A percentile compares a stretch with the other conserved stretches of the same genome.
Evolutionary conservation across 2,888 invertebrate genomes (phyloP).

Genomic region (Dryococelus australis): DNA sequence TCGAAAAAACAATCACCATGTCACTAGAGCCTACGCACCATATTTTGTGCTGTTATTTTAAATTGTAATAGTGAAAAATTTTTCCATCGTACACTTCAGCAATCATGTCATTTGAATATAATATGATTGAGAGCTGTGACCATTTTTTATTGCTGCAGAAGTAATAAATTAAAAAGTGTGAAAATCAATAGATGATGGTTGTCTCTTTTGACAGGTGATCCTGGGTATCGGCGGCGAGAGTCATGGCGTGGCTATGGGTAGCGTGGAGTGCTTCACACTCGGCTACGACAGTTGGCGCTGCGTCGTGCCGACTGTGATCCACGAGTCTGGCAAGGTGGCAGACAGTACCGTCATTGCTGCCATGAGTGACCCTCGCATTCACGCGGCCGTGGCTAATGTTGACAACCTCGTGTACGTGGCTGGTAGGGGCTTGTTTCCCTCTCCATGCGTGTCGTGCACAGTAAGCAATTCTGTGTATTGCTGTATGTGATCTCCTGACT

Average conservation of each 20-base stretch:
- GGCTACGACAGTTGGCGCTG: conserved; percentile 54
- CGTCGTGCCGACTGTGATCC: conserved; percentile 50
- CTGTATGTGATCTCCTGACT: no score
- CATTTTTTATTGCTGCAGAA: background rate
- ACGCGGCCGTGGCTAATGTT: conserved; percentile 51
- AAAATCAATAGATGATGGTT: no score
- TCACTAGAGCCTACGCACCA: no score
- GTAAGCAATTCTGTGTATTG: no score
- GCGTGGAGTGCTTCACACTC: conserved; percentile 54
- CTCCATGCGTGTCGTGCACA: background rate
- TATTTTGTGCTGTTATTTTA: no score
- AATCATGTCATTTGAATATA: no score
- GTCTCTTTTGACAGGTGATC: conserved; percentile 48
- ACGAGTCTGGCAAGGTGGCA: conserved; percentile 43
- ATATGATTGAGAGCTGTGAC: no score
- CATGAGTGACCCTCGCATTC: conserved; percentile 52
- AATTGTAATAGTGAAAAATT: no score
- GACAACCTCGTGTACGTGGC: conserved; percentile 52
- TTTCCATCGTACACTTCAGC: no score
- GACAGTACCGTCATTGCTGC: conserved; percentile 52
- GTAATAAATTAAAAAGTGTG: background rate
- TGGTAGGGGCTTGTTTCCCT: conserved; percentile 46
- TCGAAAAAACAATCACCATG: no score
- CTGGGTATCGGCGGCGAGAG: conserved; percentile 54
- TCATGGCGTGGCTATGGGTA: conserved; percentile 52